Evolutionary conservation across 2,888 invertebrate genomes (phyloP), one percentile per base, ranked within the genome.

Genomic region (Scaptodrosophila latifasciaeformis): DNA sequence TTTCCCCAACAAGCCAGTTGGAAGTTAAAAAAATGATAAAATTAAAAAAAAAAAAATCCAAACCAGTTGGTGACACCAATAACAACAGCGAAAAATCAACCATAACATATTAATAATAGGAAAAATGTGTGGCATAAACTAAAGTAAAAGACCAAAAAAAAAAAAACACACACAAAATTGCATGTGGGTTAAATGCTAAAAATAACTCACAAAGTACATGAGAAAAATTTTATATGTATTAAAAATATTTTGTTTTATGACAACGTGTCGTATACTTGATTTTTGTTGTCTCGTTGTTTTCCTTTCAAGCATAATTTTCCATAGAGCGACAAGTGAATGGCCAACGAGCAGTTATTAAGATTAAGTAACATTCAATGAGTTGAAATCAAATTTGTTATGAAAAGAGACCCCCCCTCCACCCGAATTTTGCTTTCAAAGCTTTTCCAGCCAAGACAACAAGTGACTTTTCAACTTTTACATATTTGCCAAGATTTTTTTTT

Each of bases 381-480:
- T 17, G 37, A 17, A 34, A 37, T 59, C 31, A 27, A 62, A 60
- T 43, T 15, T 49, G 21, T n/a, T 45, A n/a, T 10, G 17, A 31
- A 45, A 18, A 45, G 19, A 17, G 34, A 13, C n/a, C 34, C 6
- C 12, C 34, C n/a, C n/a, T n/a, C n/a, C n/a, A n/a, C n/a, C n/a
- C n/a, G n/a, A 34, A 34, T 15, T 12, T 34, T 12, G 10, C 34
- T 13, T 15, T 13, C 1, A 10, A 7, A 15, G 24, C 12, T 46
- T 35, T 46, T 46, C 45, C 45, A 31, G 18, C 37, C 34, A 37
- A 12, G 46, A 9, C 47, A 50, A 59, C 58, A 62, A 67, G 67
- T 69, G 68, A 63, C 67, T 72, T 70, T 72, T 67, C 70, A 77
- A 70, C 77, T 70, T 80, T 78, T 80, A 77, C 77, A 59, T 42